These are phyloP conservation scores for Pterophyllum scalare DNA, from an alignment of 2,113 vertebrate species.

Conservation along the genomic window DNA sequence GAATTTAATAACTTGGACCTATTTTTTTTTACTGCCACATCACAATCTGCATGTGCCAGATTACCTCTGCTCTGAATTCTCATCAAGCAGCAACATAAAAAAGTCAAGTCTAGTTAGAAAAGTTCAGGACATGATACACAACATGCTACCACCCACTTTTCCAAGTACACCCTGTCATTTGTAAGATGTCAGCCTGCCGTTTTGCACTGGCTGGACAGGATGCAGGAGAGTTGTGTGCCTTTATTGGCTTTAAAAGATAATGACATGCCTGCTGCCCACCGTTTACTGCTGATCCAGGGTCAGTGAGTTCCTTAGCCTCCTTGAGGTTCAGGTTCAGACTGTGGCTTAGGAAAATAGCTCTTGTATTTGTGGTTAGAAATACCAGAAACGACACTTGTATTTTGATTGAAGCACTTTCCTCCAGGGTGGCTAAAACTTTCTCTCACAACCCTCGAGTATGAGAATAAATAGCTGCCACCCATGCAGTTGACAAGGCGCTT, in stretches of 20 bases:
- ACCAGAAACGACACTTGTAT: constrained; percentile 15
- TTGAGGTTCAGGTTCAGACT: constrained; percentile 36
- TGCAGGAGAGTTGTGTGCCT: constrained; percentile 51
- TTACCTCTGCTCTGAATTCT: constrained; percentile 4
- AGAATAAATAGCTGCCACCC: constrained; percentile 78
- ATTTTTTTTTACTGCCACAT: background rate
- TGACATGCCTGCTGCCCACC: constrained; percentile 55
- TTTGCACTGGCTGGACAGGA: constrained; percentile 51
- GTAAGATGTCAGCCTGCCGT: constrained; percentile 45
- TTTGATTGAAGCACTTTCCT: background rate
- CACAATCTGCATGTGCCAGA: background rate
- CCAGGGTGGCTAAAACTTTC: background rate
- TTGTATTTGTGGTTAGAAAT: constrained; percentile 14
- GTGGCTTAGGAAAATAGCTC: constrained; percentile 11
- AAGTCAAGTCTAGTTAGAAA: constrained; percentile 55
- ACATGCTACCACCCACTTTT: constrained; percentile 58
- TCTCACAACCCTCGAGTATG: constrained; percentile 1
- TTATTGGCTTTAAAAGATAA: constrained; percentile 76
- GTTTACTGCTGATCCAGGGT: constrained; percentile 47
- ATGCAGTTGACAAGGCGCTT: constrained; percentile 70
- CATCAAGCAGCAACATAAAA: constrained; percentile 43
- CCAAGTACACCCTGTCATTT: constrained; percentile 58
- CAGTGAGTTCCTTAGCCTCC: constrained; percentile 40
- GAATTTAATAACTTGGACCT: background rate
- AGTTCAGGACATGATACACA: constrained; percentile 50